phyloP scores from a whole-genome alignment of 1,140 invertebrate genomes.

The Trachelipus rathkii region DNA sequence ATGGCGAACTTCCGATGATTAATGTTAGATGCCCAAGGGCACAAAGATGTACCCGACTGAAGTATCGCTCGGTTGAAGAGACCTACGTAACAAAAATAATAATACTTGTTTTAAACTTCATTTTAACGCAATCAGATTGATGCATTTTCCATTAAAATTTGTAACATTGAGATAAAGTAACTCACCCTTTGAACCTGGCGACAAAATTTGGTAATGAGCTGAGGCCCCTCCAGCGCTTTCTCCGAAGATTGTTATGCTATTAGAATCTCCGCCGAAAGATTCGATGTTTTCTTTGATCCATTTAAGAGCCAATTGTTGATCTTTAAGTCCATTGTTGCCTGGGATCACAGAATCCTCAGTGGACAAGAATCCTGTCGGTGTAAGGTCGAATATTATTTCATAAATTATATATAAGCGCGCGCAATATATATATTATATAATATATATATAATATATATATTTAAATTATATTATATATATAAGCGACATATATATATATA shows the following conservation, averaged over 20 bases:
- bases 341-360: slow-evolving; percentile 46
- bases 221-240: slow-evolving; percentile 61
- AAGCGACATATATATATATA: too few species aligned
- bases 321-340: slow-evolving; percentile 56
- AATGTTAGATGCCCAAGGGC: slow-evolving; percentile 16
- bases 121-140: too few species aligned
- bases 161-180: too few species aligned
- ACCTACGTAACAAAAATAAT: too few species aligned
- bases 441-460: too few species aligned
- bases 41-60: slow-evolving; percentile 18
- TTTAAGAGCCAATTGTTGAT: slow-evolving; percentile 56
- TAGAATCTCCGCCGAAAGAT: slow-evolving; percentile 58
- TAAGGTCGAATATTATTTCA: too few species aligned
- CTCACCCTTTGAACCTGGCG: slow-evolving; percentile 48
- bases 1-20: slow-evolving; percentile 11
- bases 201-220: slow-evolving; percentile 58
- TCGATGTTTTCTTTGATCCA: slow-evolving; percentile 56
- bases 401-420: too few species aligned
- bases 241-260: slow-evolving; percentile 59
- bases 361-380: slow-evolving; percentile 49
- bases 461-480: too few species aligned
- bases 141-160: too few species aligned
- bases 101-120: too few species aligned
- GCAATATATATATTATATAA: too few species aligned
- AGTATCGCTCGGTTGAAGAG: slow-evolving; percentile 17